A percentile compares a stretch with the other conserved stretches of the same genome.
These are phyloP conservation scores for Adineta ricciae DNA, from an alignment of 2,888 invertebrate genomes.

Conservation along the genomic window DNA sequence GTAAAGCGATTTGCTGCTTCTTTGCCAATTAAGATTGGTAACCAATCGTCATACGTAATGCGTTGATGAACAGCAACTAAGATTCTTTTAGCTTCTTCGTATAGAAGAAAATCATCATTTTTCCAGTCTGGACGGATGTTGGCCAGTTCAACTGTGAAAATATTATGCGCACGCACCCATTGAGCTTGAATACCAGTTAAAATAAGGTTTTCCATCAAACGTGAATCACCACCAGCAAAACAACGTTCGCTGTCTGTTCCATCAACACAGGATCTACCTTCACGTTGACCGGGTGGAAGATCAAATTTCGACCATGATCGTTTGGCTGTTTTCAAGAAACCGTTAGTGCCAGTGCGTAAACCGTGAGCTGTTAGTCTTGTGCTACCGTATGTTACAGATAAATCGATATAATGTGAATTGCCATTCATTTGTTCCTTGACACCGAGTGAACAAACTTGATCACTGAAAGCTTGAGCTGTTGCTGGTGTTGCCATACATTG, in stretches of 20 bases:
- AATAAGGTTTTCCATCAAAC: slow-evolving; percentile 75
- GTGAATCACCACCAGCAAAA: slow-evolving; percentile 54
- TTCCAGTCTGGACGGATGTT: slow-evolving; percentile 70
- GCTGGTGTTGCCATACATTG: slow-evolving; percentile 22
- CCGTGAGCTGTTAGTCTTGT: background rate
- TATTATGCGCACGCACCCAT: slow-evolving; percentile 66
- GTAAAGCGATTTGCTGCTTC: background rate
- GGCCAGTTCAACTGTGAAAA: slow-evolving; percentile 65
- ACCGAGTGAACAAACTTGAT: slow-evolving; percentile 20
- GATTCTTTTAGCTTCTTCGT: slow-evolving; percentile 56
- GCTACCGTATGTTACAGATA: slow-evolving; percentile 32
- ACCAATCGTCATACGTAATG: slow-evolving; percentile 22
- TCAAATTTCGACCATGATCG: background rate
- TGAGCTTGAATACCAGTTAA: slow-evolving; percentile 74
- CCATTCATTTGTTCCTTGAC: slow-evolving; percentile 27
- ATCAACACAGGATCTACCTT: slow-evolving; percentile 18
- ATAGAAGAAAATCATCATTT: slow-evolving; percentile 54
- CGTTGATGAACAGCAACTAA: slow-evolving; percentile 57
- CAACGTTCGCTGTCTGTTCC: background rate
- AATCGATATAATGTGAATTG: slow-evolving; percentile 27
- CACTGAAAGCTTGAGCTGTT: slow-evolving; percentile 28
- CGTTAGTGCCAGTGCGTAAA: slow-evolving; percentile 16
- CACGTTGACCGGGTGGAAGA: slow-evolving; percentile 4
- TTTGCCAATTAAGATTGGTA: slow-evolving; percentile 25
- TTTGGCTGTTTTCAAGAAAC: slow-evolving; percentile 25